Conservation (phyloP, 1,140 invertebrate species). For the Laodelphax striatellus region DNA sequence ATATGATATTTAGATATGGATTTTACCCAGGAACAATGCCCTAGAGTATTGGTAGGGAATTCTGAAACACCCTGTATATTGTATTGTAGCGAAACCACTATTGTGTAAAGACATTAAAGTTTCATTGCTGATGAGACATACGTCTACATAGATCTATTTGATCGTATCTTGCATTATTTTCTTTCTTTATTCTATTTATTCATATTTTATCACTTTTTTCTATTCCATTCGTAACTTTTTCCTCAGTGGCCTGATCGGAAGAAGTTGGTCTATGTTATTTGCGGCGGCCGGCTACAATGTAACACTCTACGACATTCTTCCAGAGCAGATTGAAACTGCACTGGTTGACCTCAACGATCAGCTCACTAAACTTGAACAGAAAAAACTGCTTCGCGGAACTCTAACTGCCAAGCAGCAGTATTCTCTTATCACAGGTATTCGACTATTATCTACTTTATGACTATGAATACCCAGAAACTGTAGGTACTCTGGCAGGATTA, state of each 20-base stretch:
- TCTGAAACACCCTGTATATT: no score
- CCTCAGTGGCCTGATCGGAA: conserved; percentile 79
- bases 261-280: conserved; percentile 93
- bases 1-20: no score
- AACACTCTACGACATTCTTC: conserved; percentile 67
- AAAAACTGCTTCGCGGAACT: conserved; percentile 57
- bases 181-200: no score
- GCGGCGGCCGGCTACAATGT: conserved; percentile 84
- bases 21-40: no score
- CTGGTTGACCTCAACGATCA: conserved; percentile 61
- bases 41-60: no score
- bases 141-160: no score
- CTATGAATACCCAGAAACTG: background rate
- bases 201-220: background rate
- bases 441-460: background rate
- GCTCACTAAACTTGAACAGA: conserved; percentile 51
- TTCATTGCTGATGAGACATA: no score
- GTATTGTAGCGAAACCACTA: no score
- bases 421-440: conserved; percentile 61
- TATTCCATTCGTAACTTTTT: background rate
- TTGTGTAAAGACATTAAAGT: no score
- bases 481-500: no score
- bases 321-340: conserved; percentile 59
- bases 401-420: conserved; percentile 62
- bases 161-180: no score